Conservation (phyloP, 2,113 vertebrate genomes). For the Apus apus region DNA sequence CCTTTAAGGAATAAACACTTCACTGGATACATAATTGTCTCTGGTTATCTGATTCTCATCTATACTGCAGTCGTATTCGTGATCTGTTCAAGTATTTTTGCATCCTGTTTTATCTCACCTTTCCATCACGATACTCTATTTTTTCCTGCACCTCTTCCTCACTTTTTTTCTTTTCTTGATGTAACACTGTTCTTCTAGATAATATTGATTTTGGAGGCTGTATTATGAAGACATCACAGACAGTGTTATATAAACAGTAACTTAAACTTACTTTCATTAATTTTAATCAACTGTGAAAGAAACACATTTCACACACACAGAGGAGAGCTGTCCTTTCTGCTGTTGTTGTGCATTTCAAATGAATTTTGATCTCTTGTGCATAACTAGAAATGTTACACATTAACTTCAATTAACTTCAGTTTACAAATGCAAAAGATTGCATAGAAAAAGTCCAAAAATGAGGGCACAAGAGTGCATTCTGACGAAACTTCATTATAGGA, state of each 20-base stretch:
- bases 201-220: constrained; percentile 20
- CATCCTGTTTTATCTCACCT: constrained; percentile 42
- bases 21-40: background rate
- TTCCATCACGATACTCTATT: constrained; percentile 70
- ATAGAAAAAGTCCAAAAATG: background rate
- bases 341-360: background rate
- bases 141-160: constrained; percentile 61
- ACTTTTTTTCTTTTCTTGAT: background rate
- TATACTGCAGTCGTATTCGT: background rate
- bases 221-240: background rate
- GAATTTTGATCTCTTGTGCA: background rate
- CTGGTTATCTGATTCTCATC: background rate
- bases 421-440: background rate
- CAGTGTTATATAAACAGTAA: background rate
- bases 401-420: background rate
- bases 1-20: background rate
- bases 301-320: background rate
- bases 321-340: background rate
- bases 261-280: background rate
- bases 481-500: background rate
- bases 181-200: background rate
- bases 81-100: background rate
- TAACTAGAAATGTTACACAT: background rate
- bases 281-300: background rate
- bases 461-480: background rate